These are phyloP conservation scores for Zingel zingel DNA, from an alignment of 2,113 vertebrate genomes.

Conservation along the genomic window DNA sequence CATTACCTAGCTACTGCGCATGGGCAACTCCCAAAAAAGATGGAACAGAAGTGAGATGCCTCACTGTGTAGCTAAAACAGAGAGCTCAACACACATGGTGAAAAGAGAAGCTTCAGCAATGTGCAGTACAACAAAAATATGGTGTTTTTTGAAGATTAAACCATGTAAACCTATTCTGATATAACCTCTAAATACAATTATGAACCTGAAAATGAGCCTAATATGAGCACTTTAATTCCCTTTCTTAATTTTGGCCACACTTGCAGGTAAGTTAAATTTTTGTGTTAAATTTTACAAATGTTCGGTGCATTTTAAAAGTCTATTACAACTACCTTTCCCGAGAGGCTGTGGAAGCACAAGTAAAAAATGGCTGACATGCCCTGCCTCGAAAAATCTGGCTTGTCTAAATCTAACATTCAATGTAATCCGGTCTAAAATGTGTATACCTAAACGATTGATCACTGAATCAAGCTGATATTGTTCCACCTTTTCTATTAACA, in stretches of 20 bases:
- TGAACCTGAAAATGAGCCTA: too few species aligned
- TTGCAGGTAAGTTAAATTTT: background rate
- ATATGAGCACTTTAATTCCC: background rate
- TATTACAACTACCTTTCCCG: background rate
- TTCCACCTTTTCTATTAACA: background rate
- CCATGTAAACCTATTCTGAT: too few species aligned
- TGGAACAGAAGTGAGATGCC: too few species aligned
- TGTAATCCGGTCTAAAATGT: background rate
- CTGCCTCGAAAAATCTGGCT: background rate
- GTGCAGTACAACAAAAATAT: too few species aligned
- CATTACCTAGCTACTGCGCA: too few species aligned
- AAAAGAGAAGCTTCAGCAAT: too few species aligned
- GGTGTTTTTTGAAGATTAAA: too few species aligned
- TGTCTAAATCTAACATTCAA: background rate
- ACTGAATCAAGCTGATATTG: background rate
- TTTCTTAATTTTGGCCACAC: background rate
- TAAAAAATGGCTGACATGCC: background rate
- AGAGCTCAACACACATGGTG: too few species aligned
- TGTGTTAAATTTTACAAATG: background rate
- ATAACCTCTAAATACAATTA: too few species aligned
- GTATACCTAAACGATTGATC: background rate
- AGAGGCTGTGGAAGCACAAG: background rate
- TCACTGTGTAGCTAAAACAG: too few species aligned
- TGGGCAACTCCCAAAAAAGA: too few species aligned
- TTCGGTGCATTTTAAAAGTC: background rate